Percentiles rank a stretch among this genome's conserved stretches.
Conservation (phyloP, 2,888 invertebrate genomes). For the Pyrrhia umbra region DNA sequence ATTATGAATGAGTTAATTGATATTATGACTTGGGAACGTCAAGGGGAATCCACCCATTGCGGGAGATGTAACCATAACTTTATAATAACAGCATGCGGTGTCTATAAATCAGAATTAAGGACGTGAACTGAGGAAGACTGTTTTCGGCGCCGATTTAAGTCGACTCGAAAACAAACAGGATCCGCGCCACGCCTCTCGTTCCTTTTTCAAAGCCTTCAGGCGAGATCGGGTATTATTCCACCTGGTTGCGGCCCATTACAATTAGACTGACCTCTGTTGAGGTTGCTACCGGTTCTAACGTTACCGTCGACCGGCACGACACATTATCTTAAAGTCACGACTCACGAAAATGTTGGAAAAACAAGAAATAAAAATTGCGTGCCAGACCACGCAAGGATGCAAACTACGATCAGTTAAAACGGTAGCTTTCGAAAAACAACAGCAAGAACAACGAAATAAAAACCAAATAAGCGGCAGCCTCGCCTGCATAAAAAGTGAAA, state of each 20-base stretch:
- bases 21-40: conserved; percentile 82
- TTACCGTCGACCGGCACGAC: conserved; percentile 63
- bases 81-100: conserved; percentile 84
- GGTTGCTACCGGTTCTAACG: conserved; percentile 78
- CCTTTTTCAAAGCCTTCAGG: conserved; percentile 75
- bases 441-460: conserved; percentile 67
- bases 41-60: conserved; percentile 78
- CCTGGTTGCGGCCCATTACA: conserved; percentile 75
- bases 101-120: conserved; percentile 88
- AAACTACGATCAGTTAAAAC: conserved; percentile 81
- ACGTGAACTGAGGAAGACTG: conserved; percentile 78
- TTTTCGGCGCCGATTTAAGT: conserved; percentile 84
- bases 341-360: conserved; percentile 75
- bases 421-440: conserved; percentile 79
- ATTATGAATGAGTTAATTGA: conserved; percentile 86
- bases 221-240: conserved; percentile 74
- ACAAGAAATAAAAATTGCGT: conserved; percentile 72
- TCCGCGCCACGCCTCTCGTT: conserved; percentile 72
- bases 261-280: conserved; percentile 75
- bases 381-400: conserved; percentile 77
- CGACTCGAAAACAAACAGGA: conserved; percentile 86
- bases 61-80: conserved; percentile 79
- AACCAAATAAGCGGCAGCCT: conserved; percentile 72
- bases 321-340: conserved; percentile 61
- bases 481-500: conserved; percentile 55